Conservation (phyloP, 2,113 vertebrate species). For the Hemibagrus wyckioides region DNA sequence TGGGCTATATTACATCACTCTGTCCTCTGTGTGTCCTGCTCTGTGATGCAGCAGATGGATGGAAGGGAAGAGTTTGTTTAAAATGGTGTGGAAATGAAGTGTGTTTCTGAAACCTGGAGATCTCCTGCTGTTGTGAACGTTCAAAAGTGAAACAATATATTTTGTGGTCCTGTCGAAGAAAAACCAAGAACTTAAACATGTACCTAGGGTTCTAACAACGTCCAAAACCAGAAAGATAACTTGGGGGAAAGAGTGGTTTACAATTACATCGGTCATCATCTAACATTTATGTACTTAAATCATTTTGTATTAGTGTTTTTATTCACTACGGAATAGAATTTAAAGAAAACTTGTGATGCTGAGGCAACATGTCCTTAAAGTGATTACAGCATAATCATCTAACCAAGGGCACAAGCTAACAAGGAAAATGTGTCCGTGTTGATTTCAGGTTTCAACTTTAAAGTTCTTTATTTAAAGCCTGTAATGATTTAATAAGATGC, state of each 20-base stretch:
- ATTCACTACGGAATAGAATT: neutral
- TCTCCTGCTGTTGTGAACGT: neutral
- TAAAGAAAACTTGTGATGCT: neutral
- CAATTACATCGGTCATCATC: neutral
- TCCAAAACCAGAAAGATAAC: neutral
- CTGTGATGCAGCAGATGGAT: slow-evolving; percentile 38
- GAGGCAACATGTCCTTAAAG: neutral
- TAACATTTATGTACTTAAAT: neutral
- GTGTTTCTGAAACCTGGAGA: neutral
- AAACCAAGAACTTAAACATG: neutral
- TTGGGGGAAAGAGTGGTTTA: neutral
- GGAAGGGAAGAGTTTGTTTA: slow-evolving; percentile 25
- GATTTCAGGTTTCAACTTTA: neutral
- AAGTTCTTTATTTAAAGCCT: neutral
- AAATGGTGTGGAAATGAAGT: neutral
- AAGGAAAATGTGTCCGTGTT: neutral
- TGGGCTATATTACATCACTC: slow-evolving; percentile 54
- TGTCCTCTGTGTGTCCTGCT: slow-evolving; percentile 50
- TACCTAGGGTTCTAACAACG: neutral
- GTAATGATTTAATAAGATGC: neutral
- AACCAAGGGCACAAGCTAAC: neutral
- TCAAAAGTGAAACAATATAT: neutral
- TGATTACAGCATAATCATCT: neutral
- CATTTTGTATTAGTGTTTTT: neutral
- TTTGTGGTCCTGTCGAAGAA: neutral